Percentiles rank a stretch among this genome's conserved stretches.
Evolutionary conservation across 2,113 vertebrate genomes (phyloP).

Genomic region (Hemibagrus wyckioides): DNA sequence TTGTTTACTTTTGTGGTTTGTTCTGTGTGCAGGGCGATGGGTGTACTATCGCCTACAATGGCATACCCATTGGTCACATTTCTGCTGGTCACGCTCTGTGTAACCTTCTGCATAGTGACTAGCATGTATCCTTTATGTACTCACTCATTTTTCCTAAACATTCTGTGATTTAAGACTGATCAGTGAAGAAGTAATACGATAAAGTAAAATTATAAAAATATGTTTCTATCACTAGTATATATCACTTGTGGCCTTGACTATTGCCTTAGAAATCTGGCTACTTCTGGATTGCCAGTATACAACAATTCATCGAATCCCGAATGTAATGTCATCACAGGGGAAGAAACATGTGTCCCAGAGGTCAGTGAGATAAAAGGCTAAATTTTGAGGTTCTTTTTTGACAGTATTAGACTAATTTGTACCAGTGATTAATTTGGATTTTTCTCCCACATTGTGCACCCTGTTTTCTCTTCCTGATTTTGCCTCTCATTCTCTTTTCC

Average conservation of each 20-base stretch:
- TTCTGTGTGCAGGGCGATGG: background rate
- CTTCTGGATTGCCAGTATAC: background rate
- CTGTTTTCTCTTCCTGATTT: background rate
- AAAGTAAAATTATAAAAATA: background rate
- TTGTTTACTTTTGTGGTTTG: background rate
- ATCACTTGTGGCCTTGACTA: background rate
- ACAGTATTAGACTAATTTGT: background rate
- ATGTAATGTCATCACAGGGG: background rate
- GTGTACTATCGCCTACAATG: background rate
- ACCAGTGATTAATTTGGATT: background rate
- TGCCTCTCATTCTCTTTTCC: background rate
- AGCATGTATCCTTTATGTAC: background rate
- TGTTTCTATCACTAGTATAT: background rate
- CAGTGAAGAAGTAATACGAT: background rate
- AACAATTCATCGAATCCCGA: background rate
- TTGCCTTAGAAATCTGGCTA: background rate
- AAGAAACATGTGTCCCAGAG: background rate
- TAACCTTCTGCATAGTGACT: background rate
- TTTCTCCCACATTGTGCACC: background rate
- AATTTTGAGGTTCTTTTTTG: background rate
- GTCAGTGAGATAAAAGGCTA: background rate
- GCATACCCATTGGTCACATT: background rate
- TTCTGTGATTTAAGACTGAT: background rate
- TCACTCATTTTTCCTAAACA: too few relatives aligned
- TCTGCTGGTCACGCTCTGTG: background rate